phyloP scores from a whole-genome alignment of 2,113 vertebrate species.

The Sceloporus tristichus region DNA sequence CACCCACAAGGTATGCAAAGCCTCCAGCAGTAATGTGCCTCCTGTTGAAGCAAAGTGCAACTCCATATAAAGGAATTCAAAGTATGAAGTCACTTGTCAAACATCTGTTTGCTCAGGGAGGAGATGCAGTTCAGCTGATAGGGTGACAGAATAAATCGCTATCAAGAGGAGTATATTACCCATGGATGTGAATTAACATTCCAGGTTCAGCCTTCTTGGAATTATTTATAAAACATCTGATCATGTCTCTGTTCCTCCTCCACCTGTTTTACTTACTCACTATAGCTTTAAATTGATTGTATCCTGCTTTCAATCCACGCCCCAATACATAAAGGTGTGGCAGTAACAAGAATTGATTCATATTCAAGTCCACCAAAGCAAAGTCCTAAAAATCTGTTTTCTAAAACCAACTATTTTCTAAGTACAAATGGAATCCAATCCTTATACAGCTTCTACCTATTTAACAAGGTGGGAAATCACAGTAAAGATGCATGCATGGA shows the following conservation, averaged over 20 bases:
- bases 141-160: background rate
- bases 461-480: background rate
- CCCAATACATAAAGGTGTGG: background rate
- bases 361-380: background rate
- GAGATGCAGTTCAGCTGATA: conserved; percentile 8
- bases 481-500: background rate
- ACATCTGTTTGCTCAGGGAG: background rate
- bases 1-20: background rate
- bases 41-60: background rate
- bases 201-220: background rate
- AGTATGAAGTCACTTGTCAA: background rate
- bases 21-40: background rate
- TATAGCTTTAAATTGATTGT: background rate
- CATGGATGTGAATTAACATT: background rate
- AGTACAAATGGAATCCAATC: background rate
- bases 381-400: background rate
- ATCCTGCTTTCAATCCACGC: background rate
- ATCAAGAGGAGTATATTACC: background rate
- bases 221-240: background rate
- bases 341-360: background rate
- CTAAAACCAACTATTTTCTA: background rate
- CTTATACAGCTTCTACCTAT: background rate
- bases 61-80: background rate
- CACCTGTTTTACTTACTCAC: background rate
- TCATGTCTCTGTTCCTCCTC: background rate